Percentiles rank a stretch among this genome's conserved stretches.
These are phyloP conservation scores for Brachystomella parvula DNA, from an alignment of 1,140 invertebrate species.

Conservation along the genomic window DNA sequence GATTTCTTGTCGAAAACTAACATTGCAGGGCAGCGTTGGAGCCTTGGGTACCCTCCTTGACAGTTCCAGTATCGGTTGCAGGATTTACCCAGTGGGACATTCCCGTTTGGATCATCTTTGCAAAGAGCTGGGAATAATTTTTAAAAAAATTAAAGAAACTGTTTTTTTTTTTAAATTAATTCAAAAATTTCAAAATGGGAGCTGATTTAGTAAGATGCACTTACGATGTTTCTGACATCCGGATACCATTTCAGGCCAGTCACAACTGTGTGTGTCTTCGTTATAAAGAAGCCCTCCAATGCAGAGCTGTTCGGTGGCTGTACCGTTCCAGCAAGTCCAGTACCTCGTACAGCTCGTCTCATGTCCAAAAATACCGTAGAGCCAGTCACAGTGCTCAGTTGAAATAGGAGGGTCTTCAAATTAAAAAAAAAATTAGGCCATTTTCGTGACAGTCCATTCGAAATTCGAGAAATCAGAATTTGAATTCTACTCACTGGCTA, in stretches of 20 bases:
- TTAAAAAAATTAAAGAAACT: background rate
- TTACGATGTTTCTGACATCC: constrained; percentile 90
- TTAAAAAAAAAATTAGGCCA: constrained; percentile 1
- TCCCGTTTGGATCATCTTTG: constrained; percentile 76
- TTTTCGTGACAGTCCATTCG: background rate
- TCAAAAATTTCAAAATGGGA: constrained; percentile 1
- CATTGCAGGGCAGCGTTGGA: constrained; percentile 81
- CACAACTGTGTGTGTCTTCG: constrained; percentile 78
- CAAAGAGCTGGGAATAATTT: constrained; percentile 60
- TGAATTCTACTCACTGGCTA: constrained; percentile 53
- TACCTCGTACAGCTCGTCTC: constrained; percentile 85
- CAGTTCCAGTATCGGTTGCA: constrained; percentile 91
- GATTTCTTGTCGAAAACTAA: constrained; percentile 77
- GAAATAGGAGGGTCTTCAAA: constrained; percentile 65
- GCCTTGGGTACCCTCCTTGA: constrained; percentile 80
- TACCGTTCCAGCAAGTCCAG: constrained; percentile 92
- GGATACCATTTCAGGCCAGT: constrained; percentile 86
- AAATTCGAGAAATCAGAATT: constrained; percentile 4
- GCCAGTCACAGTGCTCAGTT: constrained; percentile 82
- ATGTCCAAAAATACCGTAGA: constrained; percentile 86
- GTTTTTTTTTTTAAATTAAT: too few relatives aligned
- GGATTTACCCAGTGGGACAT: constrained; percentile 69
- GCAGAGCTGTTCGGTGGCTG: constrained; percentile 83
- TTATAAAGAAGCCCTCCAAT: constrained; percentile 85
- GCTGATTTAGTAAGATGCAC: constrained; percentile 42